Base-by-base conservation (phyloP, 2,113 vertebrate species). In the Cyprichromis sp. region DNA sequence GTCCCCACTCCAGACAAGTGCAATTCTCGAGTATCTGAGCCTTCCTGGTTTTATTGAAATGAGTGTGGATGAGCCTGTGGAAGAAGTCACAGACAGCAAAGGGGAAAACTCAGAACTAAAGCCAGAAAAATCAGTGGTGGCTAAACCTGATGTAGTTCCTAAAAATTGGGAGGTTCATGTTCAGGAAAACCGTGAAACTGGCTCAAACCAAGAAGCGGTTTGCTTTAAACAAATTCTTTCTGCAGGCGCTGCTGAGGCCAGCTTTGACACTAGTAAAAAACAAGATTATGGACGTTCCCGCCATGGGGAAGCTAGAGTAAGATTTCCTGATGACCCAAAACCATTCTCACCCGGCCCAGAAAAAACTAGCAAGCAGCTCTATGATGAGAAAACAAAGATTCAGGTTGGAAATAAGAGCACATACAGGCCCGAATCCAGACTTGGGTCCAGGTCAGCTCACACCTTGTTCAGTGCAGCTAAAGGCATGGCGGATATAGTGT, bases 41-140 rank as follows among this genome's bases (percentile, higher is more conserved):
- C 95, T 97, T 71, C 97, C 97, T 1, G 96, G 97, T 63, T 97
- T 97, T 88, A 96, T 97, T 82, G 97, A 97, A 94, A 97, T 97
- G 97, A 97, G 96, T 16, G 97, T 97, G 71, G 97, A 97, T 85
- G 96, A 96, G 42, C 96, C 97, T 7, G 91, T 68, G 19, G 95
- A 96, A 38, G 94, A 94, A 47, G 34, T 76, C n/a, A 63, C 89
- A 50, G 90, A 90, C n/a, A 50, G 87, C 5, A 40, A 82, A 36
- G 84, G 38, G 81, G 61, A 89, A 52, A 90, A 86, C 57, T 90
- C 88, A 31, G 85, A 91, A 40, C 5, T 63, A 40, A 88, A 87
- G 26, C 59, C 88, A 31, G 87, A 78, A 10, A 82, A 81, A 54
- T 63, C 91, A 10, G 81, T 87, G 2, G 89, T 88, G 76, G 85